A percentile compares a stretch with the other conserved stretches of the same genome.
phyloP scores from a whole-genome alignment of 2,113 vertebrate genomes.

The Hymenochirus boettgeri region DNA sequence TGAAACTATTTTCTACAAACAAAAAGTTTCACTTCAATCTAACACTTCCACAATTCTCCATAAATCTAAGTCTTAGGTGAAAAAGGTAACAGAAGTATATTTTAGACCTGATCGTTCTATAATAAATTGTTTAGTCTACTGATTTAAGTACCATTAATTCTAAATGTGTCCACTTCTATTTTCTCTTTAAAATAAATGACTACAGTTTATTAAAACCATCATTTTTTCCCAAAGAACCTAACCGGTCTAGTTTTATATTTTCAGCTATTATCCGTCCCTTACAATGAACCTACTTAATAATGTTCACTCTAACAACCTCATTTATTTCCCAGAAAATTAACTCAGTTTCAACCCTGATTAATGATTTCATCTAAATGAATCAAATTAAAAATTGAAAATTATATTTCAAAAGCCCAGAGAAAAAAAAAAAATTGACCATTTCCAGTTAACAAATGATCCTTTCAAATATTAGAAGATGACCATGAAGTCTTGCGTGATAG shows the following conservation, averaged over 20 bases:
- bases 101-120: slow-evolving; percentile 49
- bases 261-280: slow-evolving; percentile 68
- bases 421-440: slow-evolving; percentile 75
- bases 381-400: slow-evolving; percentile 99
- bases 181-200: slow-evolving; percentile 67
- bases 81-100: slow-evolving; percentile 8
- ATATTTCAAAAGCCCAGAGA: slow-evolving; percentile 96
- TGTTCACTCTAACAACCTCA: slow-evolving; percentile 94
- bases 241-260: slow-evolving; percentile 59
- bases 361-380: slow-evolving; percentile 99
- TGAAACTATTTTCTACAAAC: too few relatives aligned
- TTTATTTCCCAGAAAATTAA: slow-evolving; percentile 99
- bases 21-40: too few relatives aligned
- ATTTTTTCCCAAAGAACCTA: slow-evolving; percentile 54
- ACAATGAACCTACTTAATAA: slow-evolving; percentile 89
- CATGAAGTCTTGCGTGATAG: slow-evolving; percentile 65
- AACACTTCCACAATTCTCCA: too few relatives aligned
- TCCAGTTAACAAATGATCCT: slow-evolving; percentile 98
- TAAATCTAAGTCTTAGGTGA: too few relatives aligned
- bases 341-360: slow-evolving; percentile 98
- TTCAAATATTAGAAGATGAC: slow-evolving; percentile 97
- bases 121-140: slow-evolving; percentile 54
- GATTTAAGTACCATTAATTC: slow-evolving; percentile 47
- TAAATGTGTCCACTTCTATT: slow-evolving; percentile 49
- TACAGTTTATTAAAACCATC: slow-evolving; percentile 60